A percentile compares a stretch with the other conserved stretches of the same genome.
Evolutionary conservation across 1,140 invertebrate genomes (phyloP).

Genomic region (Mycetomoellerius zeteki): DNA sequence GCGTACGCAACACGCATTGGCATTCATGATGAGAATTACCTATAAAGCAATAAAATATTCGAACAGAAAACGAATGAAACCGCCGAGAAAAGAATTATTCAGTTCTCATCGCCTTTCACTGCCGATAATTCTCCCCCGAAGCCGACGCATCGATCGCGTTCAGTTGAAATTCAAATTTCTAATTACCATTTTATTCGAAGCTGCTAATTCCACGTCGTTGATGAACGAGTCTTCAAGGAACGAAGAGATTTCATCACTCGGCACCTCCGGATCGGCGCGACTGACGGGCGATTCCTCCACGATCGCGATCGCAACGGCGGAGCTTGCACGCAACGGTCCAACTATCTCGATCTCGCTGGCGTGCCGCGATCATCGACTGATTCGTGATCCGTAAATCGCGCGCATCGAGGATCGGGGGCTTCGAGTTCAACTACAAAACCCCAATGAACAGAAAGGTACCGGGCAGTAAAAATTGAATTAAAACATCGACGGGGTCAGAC

Average conservation of each 20-base stretch:
- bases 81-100: conserved; percentile 56
- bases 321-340: conserved; percentile 62
- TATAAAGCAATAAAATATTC: conserved; percentile 26
- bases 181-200: conserved; percentile 41
- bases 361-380: background rate
- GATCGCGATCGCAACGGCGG: conserved; percentile 42
- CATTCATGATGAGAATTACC: conserved; percentile 19
- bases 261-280: conserved; percentile 62
- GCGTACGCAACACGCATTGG: background rate
- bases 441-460: background rate
- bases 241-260: conserved; percentile 69
- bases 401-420: background rate
- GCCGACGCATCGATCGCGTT: conserved; percentile 60
- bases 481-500: conserved; percentile 3
- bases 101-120: conserved; percentile 71
- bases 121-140: conserved; percentile 47
- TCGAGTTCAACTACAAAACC: conserved; percentile 13
- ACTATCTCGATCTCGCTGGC: background rate
- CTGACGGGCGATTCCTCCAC: conserved; percentile 54
- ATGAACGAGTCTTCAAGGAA: conserved; percentile 62
- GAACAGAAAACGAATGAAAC: conserved; percentile 53
- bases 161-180: conserved; percentile 70
- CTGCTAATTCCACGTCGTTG: conserved; percentile 70
- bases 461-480: conserved; percentile 38
- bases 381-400: conserved; percentile 40